Evolutionary conservation across 2,797 vertebrate genomes (phyloP), one percentile per base, ranked within the genome.

Genomic region (Syngnathus rostellatus): DNA sequence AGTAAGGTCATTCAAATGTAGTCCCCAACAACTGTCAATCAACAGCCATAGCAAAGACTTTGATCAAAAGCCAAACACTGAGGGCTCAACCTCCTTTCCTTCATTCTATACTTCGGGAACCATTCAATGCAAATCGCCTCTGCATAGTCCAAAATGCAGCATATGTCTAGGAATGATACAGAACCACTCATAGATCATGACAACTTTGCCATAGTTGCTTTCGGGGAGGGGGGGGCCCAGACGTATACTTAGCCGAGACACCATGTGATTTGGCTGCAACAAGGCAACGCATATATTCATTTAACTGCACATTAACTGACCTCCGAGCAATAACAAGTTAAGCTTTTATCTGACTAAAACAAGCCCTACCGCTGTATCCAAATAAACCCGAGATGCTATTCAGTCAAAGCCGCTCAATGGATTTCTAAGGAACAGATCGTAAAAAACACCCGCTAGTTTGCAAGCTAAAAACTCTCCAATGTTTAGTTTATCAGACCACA

Each of bases 301-400:
- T 86, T 67, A 89, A 88, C 85, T 87, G 80, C 84, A 88, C 88
- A 88, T 89, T 90, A 86, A 82, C 84, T 76, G 85, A 82, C 85
- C 88, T 87, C 86, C 14, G 70, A 72, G 86, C 84, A 90, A 91
- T 86, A 89, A 90, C 89, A 91, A 88, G 85, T 75, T 77, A 85
- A 87, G 85, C 85, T 89, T 90, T 88, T 87, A 89, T 90, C 87
- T 87, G 84, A 77, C 80, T 86, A 85, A 77, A 88, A 89, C 84
- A 75, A 86, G 86, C 85, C 70, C 74, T 55, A 81, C 85, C 87
- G 51, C 84, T 0, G 65, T 77, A 72, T 83, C 82, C 82, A 89
- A 88, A 88, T 79, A 88, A 89, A 88, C 84, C 87, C 70, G 77
- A 77, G 78, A 82, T 76, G 78, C 80, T 70, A 74, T 81, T 85